Conservation (phyloP, 2,113 vertebrate genomes). For the Fukomys damarensis region DNA sequence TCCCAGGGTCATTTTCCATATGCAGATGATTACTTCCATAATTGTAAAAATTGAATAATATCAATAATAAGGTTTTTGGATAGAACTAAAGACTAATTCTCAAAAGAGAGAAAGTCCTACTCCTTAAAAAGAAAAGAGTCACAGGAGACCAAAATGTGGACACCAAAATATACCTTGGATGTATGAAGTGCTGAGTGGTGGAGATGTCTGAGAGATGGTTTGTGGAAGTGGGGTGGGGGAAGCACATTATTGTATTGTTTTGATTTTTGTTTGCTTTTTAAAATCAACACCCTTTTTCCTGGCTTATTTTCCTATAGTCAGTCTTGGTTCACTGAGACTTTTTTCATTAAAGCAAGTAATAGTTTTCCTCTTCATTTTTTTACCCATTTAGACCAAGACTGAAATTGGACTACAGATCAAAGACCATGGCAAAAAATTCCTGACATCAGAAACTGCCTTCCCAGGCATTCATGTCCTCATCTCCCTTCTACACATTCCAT, state of each 20-base stretch:
- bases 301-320: constrained; percentile 39
- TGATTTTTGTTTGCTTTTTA: constrained; percentile 45
- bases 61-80: background rate
- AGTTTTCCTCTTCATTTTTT: constrained; percentile 63
- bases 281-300: constrained; percentile 53
- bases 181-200: background rate
- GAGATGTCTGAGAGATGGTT: background rate
- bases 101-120: background rate
- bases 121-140: background rate
- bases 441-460: constrained; percentile 71
- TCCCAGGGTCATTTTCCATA: background rate
- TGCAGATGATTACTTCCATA: background rate
- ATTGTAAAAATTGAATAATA: background rate
- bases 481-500: constrained; percentile 34
- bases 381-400: constrained; percentile 55
- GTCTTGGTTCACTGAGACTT: constrained; percentile 47
- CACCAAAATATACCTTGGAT: background rate
- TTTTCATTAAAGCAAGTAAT: constrained; percentile 72
- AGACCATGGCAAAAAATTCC: constrained; percentile 73
- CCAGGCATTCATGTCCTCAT: background rate
- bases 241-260: background rate
- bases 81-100: background rate
- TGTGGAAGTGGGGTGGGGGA: background rate
- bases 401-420: constrained; percentile 77
- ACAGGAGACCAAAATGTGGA: background rate